Percentiles rank a stretch among this genome's conserved stretches.
These are phyloP conservation scores for Eupithecia subumbrata DNA, from an alignment of 2,888 invertebrate genomes.

Conservation along the genomic window DNA sequence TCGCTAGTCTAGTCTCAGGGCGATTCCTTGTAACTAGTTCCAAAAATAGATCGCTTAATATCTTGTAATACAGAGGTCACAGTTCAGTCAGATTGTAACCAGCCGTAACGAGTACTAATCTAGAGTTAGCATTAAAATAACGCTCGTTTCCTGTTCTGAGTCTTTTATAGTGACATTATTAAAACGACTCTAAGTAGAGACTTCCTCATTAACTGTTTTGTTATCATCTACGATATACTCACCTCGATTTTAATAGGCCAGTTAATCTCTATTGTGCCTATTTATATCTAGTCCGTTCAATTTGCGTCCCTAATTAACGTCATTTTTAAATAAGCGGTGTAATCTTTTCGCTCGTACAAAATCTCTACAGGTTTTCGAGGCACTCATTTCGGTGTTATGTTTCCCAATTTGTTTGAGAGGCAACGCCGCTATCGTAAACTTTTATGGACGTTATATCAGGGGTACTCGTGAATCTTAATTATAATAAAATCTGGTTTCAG, in stretches of 20 bases:
- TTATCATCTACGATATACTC: conserved; percentile 73
- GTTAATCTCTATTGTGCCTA: conserved; percentile 68
- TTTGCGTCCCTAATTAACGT: conserved; percentile 38
- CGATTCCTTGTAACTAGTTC: conserved; percentile 25
- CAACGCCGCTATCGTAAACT: conserved; percentile 47
- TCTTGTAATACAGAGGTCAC: conserved; percentile 44
- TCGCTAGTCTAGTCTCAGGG: conserved; percentile 26
- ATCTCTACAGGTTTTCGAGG: conserved; percentile 44
- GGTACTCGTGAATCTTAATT: conserved; percentile 51
- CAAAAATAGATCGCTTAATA: conserved; percentile 41
- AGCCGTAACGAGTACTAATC: conserved; percentile 71
- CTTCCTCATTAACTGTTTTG: conserved; percentile 81
- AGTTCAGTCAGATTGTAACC: conserved; percentile 57
- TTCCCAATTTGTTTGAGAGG: conserved; percentile 48
- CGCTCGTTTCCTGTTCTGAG: conserved; percentile 73
- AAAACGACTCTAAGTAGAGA: conserved; percentile 77
- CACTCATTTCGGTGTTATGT: conserved; percentile 47
- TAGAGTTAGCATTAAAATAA: conserved; percentile 76
- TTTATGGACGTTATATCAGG: conserved; percentile 50
- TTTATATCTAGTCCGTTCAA: conserved; percentile 51
- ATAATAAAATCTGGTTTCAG: conserved; percentile 50
- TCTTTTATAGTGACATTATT: conserved; percentile 77
- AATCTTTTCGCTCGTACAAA: conserved; percentile 40
- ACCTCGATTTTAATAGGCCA: conserved; percentile 67
- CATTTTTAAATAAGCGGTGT: conserved; percentile 30